phyloP scores from a whole-genome alignment of 1,140 invertebrate species.

The Physella acuta region DNA sequence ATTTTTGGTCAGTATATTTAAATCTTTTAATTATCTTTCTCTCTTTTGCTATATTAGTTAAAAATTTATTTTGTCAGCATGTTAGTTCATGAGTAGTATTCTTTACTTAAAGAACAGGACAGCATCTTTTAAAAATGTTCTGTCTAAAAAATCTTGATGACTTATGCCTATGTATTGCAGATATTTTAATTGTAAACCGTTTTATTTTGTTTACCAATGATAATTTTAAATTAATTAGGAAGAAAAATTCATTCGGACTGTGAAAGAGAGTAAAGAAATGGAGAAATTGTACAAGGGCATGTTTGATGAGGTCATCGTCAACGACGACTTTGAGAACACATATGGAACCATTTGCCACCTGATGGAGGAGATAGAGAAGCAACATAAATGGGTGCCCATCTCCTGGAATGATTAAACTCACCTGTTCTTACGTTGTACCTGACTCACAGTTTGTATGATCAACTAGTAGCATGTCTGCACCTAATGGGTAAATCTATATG shows the following conservation, averaged over 20 bases:
- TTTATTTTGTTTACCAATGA: background rate
- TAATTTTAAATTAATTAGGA: conserved; percentile 69
- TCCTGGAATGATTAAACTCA: conserved; percentile 84
- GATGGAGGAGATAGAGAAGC: conserved; percentile 79
- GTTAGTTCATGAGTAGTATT: too few relatives aligned
- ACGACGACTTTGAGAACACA: conserved; percentile 92
- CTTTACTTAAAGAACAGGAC: too few relatives aligned
- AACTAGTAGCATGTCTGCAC: background rate
- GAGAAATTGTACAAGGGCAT: conserved; percentile 92
- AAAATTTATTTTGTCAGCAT: too few relatives aligned
- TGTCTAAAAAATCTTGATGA: too few relatives aligned
- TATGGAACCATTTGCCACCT: conserved; percentile 87
- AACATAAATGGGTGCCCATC: conserved; percentile 91
- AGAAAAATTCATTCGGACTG: conserved; percentile 84
- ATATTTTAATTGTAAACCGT: background rate
- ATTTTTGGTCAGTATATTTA: too few relatives aligned
- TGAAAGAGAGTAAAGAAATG: conserved; percentile 91
- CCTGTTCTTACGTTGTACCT: background rate
- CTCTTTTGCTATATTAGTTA: too few relatives aligned
- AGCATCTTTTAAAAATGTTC: too few relatives aligned
- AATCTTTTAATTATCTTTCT: too few relatives aligned
- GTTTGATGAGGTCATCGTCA: conserved; percentile 90
- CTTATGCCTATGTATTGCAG: too few relatives aligned
- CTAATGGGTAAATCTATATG: too few relatives aligned
- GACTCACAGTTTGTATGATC: background rate